Base-by-base conservation (phyloP, 2,113 vertebrate species). In the Chauna torquata region DNA sequence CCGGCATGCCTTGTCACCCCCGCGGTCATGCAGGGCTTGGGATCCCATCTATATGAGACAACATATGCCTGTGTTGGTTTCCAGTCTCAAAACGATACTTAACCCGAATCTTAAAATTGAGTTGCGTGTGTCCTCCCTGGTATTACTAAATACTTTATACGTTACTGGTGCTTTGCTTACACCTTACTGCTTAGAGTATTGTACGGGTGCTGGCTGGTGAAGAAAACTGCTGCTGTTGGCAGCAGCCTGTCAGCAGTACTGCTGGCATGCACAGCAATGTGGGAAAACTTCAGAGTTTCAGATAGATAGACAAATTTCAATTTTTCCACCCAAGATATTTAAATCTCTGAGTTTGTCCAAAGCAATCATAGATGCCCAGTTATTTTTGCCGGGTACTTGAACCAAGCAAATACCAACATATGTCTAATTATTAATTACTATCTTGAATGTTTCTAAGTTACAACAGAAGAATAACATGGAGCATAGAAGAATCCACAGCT, bases 251-350 rank as follows among this genome's bases (percentile, higher is more conserved):
- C 64, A 83, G 55, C 64, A 71, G 20, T 12, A 25, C 34, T 1
- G 1, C 36, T 58, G 36, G 15, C 55, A 58, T 44, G 40, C 8
- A 15, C 3, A n/a, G 22, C 30, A 80, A 45, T 0, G 0, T 8
- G 36, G 34, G 28, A 83, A 16, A 82, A 49, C 28, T 5, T 22
- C 30, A 12, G 36, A 14, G 16, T 50, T 58, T 70, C 50, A 42
- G 30, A 20, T 7, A 42, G 30, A 20, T 7, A 32, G 0, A 65
- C 7, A 45, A 36, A 36, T 55, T 80, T 66, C 69, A 81, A 0
- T 45, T 62, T 80, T 85, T 66, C 32, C 49, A 61, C 34, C 16
- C 27, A 30, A 80, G n/a, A 6, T 45, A 74, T 12, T 69, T 34
- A 76, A 11, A 76, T 38, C 75, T n/a, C 58, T 6, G 47, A 55